Conservation (phyloP, 53 echinoderm and acorn worm genomes). For the Zoroaster sp. region DNA sequence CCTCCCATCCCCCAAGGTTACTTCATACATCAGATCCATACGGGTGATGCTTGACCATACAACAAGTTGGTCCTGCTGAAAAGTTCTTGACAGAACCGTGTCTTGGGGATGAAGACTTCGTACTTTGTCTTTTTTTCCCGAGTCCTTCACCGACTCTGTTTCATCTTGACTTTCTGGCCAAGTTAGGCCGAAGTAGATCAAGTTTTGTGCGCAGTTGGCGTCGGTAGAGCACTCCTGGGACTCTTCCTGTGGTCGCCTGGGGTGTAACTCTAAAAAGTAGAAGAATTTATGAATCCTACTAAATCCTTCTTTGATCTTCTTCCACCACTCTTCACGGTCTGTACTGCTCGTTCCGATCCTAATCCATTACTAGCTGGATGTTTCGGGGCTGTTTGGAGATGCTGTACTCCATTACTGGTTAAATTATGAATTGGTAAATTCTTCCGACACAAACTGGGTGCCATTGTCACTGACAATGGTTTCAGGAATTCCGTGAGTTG, state of each 20-base stretch:
- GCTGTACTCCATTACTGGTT: conserved; percentile 47
- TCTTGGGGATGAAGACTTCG: not conserved
- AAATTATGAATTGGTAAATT: conserved; percentile 47
- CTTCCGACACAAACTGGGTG: conserved; percentile 62
- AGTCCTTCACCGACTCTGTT: not conserved
- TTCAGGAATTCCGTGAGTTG: conserved; percentile 63
- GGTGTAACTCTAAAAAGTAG: not conserved
- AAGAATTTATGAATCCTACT: not conserved
- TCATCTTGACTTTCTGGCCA: not conserved
- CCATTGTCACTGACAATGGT: conserved; percentile 69
- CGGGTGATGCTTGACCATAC: not conserved
- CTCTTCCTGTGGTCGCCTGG: not conserved
- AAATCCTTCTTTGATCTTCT: not conserved
- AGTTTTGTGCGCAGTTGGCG: not conserved
- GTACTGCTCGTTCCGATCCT: conserved; percentile 59
- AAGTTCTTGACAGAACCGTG: conserved; percentile 35
- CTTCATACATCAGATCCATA: not conserved
- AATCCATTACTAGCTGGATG: too few relatives aligned
- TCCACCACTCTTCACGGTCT: conserved; percentile 29
- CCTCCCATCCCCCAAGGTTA: conserved; percentile 15
- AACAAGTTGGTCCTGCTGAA: not conserved
- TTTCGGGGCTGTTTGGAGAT: conserved; percentile 78
- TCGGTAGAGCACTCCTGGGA: not conserved
- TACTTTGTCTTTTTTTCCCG: not conserved
- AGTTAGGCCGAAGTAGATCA: not conserved